Evolutionary conservation across 2,797 vertebrate species (phyloP), one percentile per base, ranked within the genome.

Genomic region (Karalla daura): DNA sequence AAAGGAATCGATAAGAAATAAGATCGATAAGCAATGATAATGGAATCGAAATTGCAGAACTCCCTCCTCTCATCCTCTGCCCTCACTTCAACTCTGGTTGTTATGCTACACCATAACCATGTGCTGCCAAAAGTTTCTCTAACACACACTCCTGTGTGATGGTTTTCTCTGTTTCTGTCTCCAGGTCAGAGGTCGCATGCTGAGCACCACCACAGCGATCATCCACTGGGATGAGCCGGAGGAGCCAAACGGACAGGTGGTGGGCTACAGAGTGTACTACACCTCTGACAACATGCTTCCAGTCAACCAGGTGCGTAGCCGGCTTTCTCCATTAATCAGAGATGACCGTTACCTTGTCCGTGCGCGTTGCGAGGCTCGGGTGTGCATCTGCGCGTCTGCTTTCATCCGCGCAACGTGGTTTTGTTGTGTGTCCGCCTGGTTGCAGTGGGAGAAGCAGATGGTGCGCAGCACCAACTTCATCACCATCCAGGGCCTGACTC

Each of bases 141-240:
- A n/a, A n/a, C n/a, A n/a, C n/a, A n/a, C n/a, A n/a, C n/a, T n/a
- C n/a, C n/a, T n/a, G n/a, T n/a, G n/a, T n/a, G n/a, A n/a, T n/a
- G n/a, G n/a, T n/a, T n/a, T n/a, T n/a, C n/a, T n/a, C n/a, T n/a
- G n/a, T n/a, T n/a, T n/a, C n/a, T n/a, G n/a, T n/a, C 43, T 78
- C 27, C 93, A 96, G 63, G 98, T 99, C 25, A 95, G 97, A 72
- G 97, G 98, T 5, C 96, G 98, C 7, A 99, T 99, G 98, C 86
- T 99, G 85, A 99, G 98, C 30, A 97, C 96, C 40, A 98, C 97
- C 68, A 98, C 97, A 7, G 98, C 98, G 40, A 93, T 99, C 88
- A 96, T 99, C 44, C 98, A 99, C 74, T 99, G 98, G 98, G 97
- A 99, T 75, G 97, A 98, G 70, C 98, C 98, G 0, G 97, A 99